These are phyloP conservation scores for Spatulosminthurus flaviceps DNA, from an alignment of 2,888 invertebrate species.

Conservation along the genomic window DNA sequence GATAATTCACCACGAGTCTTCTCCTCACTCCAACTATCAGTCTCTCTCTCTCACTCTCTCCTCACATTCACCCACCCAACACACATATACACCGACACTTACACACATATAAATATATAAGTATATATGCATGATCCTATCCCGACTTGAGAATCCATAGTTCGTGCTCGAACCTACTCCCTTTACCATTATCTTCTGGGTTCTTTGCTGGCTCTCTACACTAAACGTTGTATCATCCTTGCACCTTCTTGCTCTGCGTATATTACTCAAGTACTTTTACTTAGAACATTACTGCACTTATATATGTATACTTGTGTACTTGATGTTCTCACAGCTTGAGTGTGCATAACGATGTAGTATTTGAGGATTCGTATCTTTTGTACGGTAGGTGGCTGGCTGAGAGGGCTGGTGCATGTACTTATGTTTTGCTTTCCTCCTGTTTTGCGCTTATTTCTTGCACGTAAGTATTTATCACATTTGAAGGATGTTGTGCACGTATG, in stretches of 20 bases:
- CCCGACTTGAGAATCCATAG: too few relatives aligned
- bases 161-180: not conserved
- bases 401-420: not conserved
- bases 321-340: too few relatives aligned
- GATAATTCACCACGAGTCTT: slow-evolving; percentile 50
- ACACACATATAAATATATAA: not conserved
- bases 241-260: too few relatives aligned
- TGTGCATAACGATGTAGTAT: too few relatives aligned
- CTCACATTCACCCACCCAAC: slow-evolving; percentile 14
- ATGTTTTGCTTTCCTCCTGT: not conserved
- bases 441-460: not conserved
- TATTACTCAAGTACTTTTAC: too few relatives aligned
- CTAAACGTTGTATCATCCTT: too few relatives aligned
- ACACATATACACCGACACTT: not conserved
- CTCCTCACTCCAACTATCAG: slow-evolving; percentile 39
- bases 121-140: not conserved
- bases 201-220: not conserved
- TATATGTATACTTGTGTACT: too few relatives aligned
- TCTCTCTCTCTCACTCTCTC: not conserved
- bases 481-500: not conserved
- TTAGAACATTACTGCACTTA: too few relatives aligned
- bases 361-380: too few relatives aligned
- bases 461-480: not conserved
- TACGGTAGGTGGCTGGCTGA: too few relatives aligned
- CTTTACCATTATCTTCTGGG: not conserved